Evolutionary conservation across 2,888 invertebrate species (phyloP).

Genomic region (Siphlonurus alternatus): DNA sequence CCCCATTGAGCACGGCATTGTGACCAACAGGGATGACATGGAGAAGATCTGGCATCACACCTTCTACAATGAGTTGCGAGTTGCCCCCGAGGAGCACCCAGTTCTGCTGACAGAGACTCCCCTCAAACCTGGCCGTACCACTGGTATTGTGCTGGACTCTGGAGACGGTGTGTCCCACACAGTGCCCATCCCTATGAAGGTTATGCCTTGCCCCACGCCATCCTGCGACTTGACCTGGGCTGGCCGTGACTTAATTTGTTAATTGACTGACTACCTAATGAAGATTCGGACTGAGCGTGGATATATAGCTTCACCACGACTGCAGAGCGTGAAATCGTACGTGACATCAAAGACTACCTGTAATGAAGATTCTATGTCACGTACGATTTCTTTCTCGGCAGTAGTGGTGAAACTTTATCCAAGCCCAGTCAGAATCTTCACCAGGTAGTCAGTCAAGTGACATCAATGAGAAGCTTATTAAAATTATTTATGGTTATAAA

Average conservation of each 20-base stretch:
- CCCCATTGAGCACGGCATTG: no score
- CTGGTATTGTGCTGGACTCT: constrained; percentile 83
- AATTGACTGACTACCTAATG: constrained; percentile 37
- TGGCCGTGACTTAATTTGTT: constrained; percentile 33
- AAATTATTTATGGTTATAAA: no score
- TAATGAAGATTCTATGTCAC: no score
- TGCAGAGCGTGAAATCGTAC: constrained; percentile 67
- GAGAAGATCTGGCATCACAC: no score
- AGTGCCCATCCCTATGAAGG: constrained; percentile 59
- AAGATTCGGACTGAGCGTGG: constrained; percentile 34
- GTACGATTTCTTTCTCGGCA: no score
- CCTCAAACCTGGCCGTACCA: constrained; percentile 86
- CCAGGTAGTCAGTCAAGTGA: no score
- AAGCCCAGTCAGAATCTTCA: no score
- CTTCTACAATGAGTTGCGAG: no score
- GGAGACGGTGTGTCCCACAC: no score
- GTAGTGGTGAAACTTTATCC: no score
- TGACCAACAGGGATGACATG: no score
- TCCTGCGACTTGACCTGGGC: constrained; percentile 32
- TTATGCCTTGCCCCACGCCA: constrained; percentile 32
- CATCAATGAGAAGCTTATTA: no score
- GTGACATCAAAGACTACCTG: constrained; percentile 88
- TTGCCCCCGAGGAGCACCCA: constrained; percentile 33
- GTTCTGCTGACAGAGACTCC: constrained; percentile 86
- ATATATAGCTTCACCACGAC: constrained; percentile 39